These are phyloP conservation scores for Ploceus nigricollis DNA, from an alignment of 2,113 vertebrate genomes.

Conservation along the genomic window DNA sequence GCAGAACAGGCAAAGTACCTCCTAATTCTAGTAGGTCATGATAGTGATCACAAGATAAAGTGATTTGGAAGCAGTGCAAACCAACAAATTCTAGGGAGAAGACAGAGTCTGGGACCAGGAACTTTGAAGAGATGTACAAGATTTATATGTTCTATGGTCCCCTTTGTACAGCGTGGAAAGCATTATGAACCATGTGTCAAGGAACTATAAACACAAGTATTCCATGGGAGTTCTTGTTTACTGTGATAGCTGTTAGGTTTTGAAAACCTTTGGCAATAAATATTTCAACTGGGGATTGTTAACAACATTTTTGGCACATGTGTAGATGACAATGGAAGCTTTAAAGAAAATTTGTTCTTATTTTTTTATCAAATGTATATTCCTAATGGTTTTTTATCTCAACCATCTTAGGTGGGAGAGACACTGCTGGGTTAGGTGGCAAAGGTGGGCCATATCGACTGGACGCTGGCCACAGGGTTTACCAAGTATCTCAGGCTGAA, in stretches of 20 bases:
- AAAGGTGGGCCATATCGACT: conserved; percentile 93
- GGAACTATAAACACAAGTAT: not conserved
- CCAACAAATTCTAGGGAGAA: not conserved
- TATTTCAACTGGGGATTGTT: not conserved
- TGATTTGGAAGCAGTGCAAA: not conserved
- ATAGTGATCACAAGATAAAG: not conserved
- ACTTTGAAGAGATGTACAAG: not conserved
- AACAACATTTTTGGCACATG: not conserved
- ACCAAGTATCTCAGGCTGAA: conserved; percentile 90
- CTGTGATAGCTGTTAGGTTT: not conserved
- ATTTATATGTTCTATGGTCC: not conserved
- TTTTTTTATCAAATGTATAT: not conserved
- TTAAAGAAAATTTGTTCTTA: not conserved
- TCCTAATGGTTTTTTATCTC: not conserved
- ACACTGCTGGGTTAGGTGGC: conserved; percentile 93
- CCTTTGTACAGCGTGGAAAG: not conserved
- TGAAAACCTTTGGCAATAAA: not conserved
- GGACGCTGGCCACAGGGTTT: conserved; percentile 88
- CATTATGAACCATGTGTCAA: not conserved
- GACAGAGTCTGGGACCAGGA: not conserved
- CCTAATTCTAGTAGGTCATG: not conserved
- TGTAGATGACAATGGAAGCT: not conserved
- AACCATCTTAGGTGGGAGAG: conserved; percentile 84
- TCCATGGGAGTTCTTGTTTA: not conserved
- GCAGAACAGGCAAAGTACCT: not conserved